Evolutionary conservation across 2,113 vertebrate species (phyloP).

Genomic region (Morone saxatilis): DNA sequence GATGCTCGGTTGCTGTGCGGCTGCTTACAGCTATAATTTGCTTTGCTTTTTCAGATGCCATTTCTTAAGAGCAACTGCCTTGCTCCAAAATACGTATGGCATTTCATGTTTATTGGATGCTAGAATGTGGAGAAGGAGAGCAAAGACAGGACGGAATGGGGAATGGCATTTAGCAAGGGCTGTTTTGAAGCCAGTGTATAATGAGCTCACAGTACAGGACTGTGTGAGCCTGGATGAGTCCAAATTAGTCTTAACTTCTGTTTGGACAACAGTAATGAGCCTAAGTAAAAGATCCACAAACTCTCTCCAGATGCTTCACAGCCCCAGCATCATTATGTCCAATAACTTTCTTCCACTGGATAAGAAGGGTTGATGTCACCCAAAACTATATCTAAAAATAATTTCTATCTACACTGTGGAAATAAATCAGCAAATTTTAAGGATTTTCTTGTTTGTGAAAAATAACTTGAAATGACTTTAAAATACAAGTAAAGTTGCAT

Average conservation of each 20-base stretch:
- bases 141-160: neutral
- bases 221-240: slow-evolving; percentile 25
- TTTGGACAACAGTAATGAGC: slow-evolving; percentile 51
- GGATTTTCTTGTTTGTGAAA: slow-evolving; percentile 8
- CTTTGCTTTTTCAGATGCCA: slow-evolving; percentile 42
- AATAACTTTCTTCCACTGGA: slow-evolving; percentile 7
- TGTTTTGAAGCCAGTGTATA: slow-evolving; percentile 33
- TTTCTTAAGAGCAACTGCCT: slow-evolving; percentile 21
- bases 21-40: slow-evolving; percentile 26
- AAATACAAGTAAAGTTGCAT: neutral
- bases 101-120: slow-evolving; percentile 42
- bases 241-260: slow-evolving; percentile 44
- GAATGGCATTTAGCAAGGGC: slow-evolving; percentile 42
- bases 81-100: neutral
- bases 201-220: slow-evolving; percentile 36
- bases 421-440: neutral
- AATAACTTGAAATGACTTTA: slow-evolving; percentile 27
- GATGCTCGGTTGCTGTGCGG: neutral
- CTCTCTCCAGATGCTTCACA: slow-evolving; percentile 14
- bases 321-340: slow-evolving; percentile 22
- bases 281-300: slow-evolving; percentile 32
- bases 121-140: slow-evolving; percentile 2
- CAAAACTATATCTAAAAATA: slow-evolving; percentile 37
- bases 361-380: slow-evolving; percentile 2
- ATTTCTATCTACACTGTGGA: neutral